phyloP scores from a whole-genome alignment of 2,113 vertebrate genomes.

The Scolopax mira region DNA sequence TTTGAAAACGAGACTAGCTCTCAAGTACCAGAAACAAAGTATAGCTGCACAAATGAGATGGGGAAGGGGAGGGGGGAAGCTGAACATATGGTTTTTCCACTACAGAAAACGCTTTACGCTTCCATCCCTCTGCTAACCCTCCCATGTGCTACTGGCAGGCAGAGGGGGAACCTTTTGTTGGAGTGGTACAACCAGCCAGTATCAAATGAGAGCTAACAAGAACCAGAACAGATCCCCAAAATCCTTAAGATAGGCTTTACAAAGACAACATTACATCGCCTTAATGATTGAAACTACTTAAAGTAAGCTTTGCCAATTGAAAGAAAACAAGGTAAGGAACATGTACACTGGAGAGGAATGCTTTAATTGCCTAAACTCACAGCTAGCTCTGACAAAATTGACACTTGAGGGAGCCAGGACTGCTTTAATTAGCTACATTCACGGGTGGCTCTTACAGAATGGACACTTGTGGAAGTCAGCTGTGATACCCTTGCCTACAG shows the following conservation, averaged over 20 bases:
- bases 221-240: not conserved
- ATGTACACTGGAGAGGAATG: rapidly evolving
- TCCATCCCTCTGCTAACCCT: not conserved
- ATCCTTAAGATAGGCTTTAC: not conserved
- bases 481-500: rapidly evolving
- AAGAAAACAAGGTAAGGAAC: not conserved
- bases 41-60: not conserved
- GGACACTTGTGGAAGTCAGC: not conserved
- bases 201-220: not conserved
- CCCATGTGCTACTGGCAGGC: not conserved
- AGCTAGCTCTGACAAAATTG: not conserved
- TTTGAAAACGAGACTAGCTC: not conserved
- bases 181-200: not conserved
- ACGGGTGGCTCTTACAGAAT: not conserved
- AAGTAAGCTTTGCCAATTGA: not conserved
- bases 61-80: not conserved
- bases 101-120: not conserved
- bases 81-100: not conserved
- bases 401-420: not conserved
- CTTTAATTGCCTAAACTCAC: not conserved
- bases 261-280: not conserved
- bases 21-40: not conserved
- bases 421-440: not conserved
- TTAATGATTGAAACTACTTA: not conserved
- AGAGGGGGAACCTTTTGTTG: not conserved